Conservation (phyloP, 2,113 vertebrate species). For the Thryonomys swinderianus region DNA sequence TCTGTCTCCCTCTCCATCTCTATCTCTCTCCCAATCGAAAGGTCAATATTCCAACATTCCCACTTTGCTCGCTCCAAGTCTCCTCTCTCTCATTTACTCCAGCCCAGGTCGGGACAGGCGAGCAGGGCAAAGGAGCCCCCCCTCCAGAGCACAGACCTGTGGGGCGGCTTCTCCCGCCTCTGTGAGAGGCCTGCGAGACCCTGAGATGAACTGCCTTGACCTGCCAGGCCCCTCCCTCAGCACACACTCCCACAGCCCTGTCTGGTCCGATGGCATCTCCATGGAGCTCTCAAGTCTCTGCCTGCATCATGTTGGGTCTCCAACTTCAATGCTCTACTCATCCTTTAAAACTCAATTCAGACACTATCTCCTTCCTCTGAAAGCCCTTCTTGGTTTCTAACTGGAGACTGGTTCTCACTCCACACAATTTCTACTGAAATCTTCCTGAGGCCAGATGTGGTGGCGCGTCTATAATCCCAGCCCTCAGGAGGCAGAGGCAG, state of each 20-base stretch:
- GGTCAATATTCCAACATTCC: not conserved
- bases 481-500: too few species aligned
- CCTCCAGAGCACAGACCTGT: not conserved
- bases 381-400: not conserved
- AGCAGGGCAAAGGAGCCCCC: not conserved
- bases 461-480: too few species aligned
- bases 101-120: not conserved
- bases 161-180: too few species aligned
- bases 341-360: constrained; percentile 1
- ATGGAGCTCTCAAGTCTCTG: not conserved
- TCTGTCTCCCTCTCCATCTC: not conserved
- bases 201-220: not conserved
- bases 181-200: not conserved
- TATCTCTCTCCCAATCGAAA: not conserved
- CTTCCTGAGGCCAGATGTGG: not conserved
- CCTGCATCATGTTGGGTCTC: not conserved
- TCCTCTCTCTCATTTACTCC: not conserved
- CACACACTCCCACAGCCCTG: not conserved
- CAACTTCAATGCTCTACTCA: not conserved
- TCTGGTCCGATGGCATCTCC: not conserved
- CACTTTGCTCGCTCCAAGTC: not conserved
- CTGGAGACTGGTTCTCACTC: not conserved
- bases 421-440: not conserved
- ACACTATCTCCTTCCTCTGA: not conserved
- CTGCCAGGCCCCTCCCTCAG: not conserved